Evolutionary conservation across 2,113 vertebrate species (phyloP).

Genomic region (Peromyscus leucopus): DNA sequence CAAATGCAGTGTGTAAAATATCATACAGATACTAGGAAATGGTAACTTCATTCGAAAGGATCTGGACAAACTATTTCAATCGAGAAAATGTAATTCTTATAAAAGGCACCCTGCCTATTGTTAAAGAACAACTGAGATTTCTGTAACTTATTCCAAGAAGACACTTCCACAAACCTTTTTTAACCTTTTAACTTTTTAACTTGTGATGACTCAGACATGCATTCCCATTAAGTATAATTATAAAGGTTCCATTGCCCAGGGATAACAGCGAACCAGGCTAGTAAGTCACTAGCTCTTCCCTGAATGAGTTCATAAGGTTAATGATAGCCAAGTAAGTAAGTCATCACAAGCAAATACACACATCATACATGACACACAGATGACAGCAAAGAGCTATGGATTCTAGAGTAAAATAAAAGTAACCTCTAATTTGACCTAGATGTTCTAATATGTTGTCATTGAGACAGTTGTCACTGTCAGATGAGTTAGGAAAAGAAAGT

Average conservation of each 20-base stretch:
- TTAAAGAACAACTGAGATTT: not conserved
- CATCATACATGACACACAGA: not conserved
- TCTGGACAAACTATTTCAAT: conserved; percentile 4
- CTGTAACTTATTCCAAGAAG: not conserved
- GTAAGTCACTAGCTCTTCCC: not conserved
- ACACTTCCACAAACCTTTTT: not conserved
- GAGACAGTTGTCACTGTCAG: not conserved
- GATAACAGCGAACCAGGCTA: not conserved
- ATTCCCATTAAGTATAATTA: not conserved
- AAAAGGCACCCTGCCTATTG: not conserved
- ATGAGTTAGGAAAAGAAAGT: not conserved
- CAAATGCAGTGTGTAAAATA: not conserved
- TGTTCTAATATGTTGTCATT: not conserved
- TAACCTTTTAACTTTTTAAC: not conserved
- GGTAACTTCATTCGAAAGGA: not conserved
- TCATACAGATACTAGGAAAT: not conserved
- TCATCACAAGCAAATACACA: not conserved
- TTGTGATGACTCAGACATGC: not conserved
- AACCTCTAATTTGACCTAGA: not conserved
- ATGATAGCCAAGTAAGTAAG: not conserved
- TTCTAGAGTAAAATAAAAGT: not conserved
- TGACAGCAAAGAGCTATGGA: not conserved
- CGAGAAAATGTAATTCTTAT: not conserved
- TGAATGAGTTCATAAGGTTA: not conserved
- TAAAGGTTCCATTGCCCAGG: not conserved